Evolutionary conservation across 2,797 vertebrate genomes (phyloP), one percentile per base, ranked within the genome.

Genomic region (Danio albolineatus): DNA sequence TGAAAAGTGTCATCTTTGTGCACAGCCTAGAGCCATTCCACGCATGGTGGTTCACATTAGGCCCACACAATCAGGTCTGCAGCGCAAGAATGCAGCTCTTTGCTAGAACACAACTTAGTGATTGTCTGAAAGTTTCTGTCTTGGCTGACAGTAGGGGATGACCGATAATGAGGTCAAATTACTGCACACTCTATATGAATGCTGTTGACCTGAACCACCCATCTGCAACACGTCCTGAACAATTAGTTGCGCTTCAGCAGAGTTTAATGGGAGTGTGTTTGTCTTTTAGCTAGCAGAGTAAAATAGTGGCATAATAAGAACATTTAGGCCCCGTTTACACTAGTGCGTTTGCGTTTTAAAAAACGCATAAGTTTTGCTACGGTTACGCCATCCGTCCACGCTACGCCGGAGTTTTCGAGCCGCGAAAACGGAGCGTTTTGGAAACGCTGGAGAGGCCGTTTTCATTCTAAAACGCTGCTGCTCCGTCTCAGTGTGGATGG

Each of bases 31-130:
- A 76, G 70, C 51, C 49, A 72, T 36, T 13, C 44, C 71, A 76
- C 28, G 28, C 28, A 28, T 76, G 66, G 67, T 53, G 57, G 69
- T 79, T 46, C 49, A 73, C 49, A 49, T 66, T 14, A 73, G 48
- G 39, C 70, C 16, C 21, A 54, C n/a, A 38, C 21, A 54, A 59
- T 73, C 46, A 41, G 19, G 21, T 49, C 48, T 69, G 14, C 62
- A 57, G 16, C 36, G 43, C 70, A 72, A 49, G 66, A 59, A 43
- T 54, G 38, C 66, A 85, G 83, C 87, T 92, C 90, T 91, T 93
- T 92, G 88, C 43, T 92, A 89, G 83, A 93, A 86, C 76, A 93
- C 92, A 5, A 82, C 87, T 80, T 87, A 83, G 60, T 28, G 28
- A 79, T 71, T 79, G 36, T 79, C 59, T 83, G 78, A 73, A 82